Evolutionary conservation across 2,888 invertebrate genomes (phyloP).

Genomic region (Hedya salicella): DNA sequence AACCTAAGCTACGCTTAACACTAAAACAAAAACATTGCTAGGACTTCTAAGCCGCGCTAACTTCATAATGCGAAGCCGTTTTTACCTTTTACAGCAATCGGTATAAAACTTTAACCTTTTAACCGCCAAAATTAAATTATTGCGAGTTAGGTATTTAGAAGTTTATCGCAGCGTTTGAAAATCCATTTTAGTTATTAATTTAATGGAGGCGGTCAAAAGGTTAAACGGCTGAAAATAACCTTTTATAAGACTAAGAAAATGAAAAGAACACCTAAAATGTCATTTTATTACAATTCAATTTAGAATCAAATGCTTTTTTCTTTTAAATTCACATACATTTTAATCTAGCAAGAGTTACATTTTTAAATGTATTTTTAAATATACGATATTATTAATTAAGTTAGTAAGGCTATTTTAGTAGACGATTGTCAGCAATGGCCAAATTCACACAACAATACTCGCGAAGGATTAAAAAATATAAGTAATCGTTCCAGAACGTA

Average conservation of each 20-base stretch:
- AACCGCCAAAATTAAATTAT: constrained; percentile 1
- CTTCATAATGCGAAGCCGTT: constrained; percentile 32
- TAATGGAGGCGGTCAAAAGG: constrained; percentile 32
- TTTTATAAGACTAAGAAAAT: constrained; percentile 51
- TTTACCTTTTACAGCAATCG: constrained; percentile 29
- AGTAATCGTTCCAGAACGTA: not conserved
- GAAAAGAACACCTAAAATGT: constrained; percentile 72
- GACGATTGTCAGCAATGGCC: constrained; percentile 59
- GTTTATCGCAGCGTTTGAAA: not conserved
- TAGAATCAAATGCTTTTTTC: constrained; percentile 83
- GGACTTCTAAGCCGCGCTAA: constrained; percentile 50
- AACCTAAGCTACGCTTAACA: constrained; percentile 56
- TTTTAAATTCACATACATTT: constrained; percentile 77
- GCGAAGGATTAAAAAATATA: not conserved
- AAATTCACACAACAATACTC: constrained; percentile 14
- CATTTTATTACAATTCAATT: constrained; percentile 82
- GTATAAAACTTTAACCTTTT: constrained; percentile 33
- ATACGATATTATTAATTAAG: constrained; percentile 73
- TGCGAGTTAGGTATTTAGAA: not conserved
- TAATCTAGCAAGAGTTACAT: constrained; percentile 77
- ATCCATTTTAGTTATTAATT: not conserved
- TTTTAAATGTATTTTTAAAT: constrained; percentile 63
- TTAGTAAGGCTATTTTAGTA: constrained; percentile 84
- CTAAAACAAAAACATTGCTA: constrained; percentile 56
- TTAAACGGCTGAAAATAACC: constrained; percentile 30